Evolutionary conservation across 2,797 vertebrate genomes (phyloP).

Genomic region (Buphagus erythrorhynchus): DNA sequence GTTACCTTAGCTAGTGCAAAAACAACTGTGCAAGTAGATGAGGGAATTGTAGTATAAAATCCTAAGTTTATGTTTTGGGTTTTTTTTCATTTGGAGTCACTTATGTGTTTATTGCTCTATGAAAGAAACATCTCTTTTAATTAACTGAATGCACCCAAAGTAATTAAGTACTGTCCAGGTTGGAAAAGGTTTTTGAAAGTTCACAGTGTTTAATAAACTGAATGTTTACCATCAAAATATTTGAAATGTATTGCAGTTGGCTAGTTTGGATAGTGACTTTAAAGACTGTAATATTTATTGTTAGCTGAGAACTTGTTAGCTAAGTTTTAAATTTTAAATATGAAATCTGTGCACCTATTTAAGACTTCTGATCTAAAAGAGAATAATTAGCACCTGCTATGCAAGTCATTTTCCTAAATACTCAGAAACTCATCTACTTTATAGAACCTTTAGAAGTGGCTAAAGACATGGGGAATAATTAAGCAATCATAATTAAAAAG

Average conservation of each 20-base stretch:
- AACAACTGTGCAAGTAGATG: neutral
- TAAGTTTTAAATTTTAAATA: neutral
- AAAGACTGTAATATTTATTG: neutral
- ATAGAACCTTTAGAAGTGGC: neutral
- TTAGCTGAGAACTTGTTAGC: neutral
- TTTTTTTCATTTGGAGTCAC: neutral
- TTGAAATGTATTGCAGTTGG: neutral
- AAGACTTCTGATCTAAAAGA: neutral
- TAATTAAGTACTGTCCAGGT: neutral
- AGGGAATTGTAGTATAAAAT: neutral
- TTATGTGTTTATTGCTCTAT: neutral
- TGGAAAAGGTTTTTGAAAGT: neutral
- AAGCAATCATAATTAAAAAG: neutral
- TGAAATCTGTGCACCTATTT: neutral
- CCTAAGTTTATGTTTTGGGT: rapidly evolving
- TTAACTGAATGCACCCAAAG: neutral
- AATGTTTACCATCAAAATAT: neutral
- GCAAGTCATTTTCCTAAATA: neutral
- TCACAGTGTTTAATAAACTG: neutral
- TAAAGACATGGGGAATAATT: neutral
- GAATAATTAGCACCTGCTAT: neutral
- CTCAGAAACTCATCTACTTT: neutral
- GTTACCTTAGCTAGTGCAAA: neutral
- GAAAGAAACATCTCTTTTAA: neutral
- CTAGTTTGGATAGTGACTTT: neutral